Base-by-base conservation (phyloP, 1,140 invertebrate genomes). In the Drosophila pandora region DNA sequence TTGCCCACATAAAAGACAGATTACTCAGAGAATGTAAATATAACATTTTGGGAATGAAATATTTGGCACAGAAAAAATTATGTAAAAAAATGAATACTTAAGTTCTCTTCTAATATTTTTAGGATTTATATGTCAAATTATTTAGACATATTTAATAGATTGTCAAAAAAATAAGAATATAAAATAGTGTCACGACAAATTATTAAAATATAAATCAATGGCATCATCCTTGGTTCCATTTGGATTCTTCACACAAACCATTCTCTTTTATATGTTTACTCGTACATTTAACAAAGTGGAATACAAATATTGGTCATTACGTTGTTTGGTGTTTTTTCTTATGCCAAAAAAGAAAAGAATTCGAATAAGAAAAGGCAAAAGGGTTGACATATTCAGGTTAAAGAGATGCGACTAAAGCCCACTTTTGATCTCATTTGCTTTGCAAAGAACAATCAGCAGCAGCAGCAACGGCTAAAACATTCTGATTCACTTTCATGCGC, bases 401-500 rank as follows among this genome's bases (percentile, higher is more conserved):
- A 87, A 88, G 62, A 87, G 82, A 87, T 87, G 83, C 82, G 70
- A 88, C 82, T 79, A 76, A 87, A 88, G 75, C 75, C 83, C 75
- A 87, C 79, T 88, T 88, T 87, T 87, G 83, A 87, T 87, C 76
- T 87, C 76, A 88, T 87, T 88, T 87, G 79, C 63, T 79, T 79
- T 82, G 74, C 77, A 87, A 75, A 75, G 62, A 81, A 68, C 32
- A 28, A 57, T 56, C 17, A 57, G 12, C 52, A 57, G 34, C 52
- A 57, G 34, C 34, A 37, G 34, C 34, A 37, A 5, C 62, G 45
- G 43, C 62, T 69, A 68, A 62, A 79, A 72, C 69, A 87, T 88
- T 87, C 83, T 88, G 83, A 87, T 87, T 87, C 83, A 87, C 83
- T 87, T 87, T 87, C 83, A 87, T 88, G 83, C 78, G 82, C 79